These are phyloP conservation scores for Stenodera caucasica DNA, from an alignment of 2,888 invertebrate genomes.

Conservation along the genomic window DNA sequence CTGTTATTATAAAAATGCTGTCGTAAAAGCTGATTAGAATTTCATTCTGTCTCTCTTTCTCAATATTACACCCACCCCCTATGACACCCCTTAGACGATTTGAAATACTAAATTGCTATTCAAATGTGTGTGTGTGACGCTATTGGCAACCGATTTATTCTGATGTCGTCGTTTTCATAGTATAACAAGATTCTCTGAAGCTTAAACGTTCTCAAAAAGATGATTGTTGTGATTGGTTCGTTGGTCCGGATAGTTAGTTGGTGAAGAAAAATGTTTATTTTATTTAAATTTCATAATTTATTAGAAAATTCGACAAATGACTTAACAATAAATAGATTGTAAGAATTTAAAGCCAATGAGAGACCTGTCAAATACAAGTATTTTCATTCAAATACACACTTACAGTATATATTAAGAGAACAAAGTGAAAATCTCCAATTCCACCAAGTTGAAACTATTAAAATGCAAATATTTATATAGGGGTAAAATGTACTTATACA, in stretches of 20 bases:
- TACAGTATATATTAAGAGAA: slow-evolving; percentile 34
- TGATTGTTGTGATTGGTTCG: slow-evolving; percentile 1
- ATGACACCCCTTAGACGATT: slow-evolving; percentile 4
- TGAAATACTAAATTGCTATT: slow-evolving; percentile 55
- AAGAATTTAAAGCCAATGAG: neutral
- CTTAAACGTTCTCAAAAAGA: slow-evolving; percentile 37
- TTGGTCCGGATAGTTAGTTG: slow-evolving; percentile 32
- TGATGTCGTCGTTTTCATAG: slow-evolving; percentile 45
- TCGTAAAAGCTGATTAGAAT: slow-evolving; percentile 57
- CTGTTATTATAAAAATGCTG: slow-evolving; percentile 53
- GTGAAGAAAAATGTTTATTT: slow-evolving; percentile 55
- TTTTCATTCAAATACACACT: neutral
- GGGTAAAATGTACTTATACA: slow-evolving; percentile 36
- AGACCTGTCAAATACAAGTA: neutral
- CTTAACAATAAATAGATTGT: neutral
- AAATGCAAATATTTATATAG: slow-evolving; percentile 56
- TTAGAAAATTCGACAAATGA: slow-evolving; percentile 9
- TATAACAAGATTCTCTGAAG: slow-evolving; percentile 53
- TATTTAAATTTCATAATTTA: slow-evolving; percentile 50
- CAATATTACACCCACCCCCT: slow-evolving; percentile 1
- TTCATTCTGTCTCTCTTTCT: slow-evolving; percentile 43
- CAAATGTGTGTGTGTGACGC: slow-evolving; percentile 53
- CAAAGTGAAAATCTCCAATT: slow-evolving; percentile 49
- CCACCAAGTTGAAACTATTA: slow-evolving; percentile 54
- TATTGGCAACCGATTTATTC: slow-evolving; percentile 57